These are phyloP conservation scores for Ivindomyrus marchei DNA, from an alignment of 2,113 vertebrate genomes.

Conservation along the genomic window DNA sequence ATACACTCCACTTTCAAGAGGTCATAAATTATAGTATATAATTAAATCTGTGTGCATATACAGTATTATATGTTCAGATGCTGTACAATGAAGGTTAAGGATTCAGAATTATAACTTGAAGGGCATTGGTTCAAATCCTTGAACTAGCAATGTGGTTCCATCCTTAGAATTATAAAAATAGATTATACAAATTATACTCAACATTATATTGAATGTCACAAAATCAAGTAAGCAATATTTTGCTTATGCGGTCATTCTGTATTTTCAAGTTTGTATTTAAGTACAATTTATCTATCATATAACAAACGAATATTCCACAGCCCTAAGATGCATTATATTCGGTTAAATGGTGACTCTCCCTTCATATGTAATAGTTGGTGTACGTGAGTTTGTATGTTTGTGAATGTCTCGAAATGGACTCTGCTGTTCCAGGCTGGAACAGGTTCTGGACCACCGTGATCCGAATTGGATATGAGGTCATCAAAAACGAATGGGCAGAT, in stretches of 20 bases:
- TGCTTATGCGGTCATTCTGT: not conserved
- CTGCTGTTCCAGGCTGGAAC: not conserved
- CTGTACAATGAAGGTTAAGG: not conserved
- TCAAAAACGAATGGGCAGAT: not conserved
- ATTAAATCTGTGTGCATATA: not conserved
- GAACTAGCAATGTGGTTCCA: not conserved
- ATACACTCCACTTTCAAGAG: not conserved
- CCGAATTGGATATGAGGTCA: not conserved
- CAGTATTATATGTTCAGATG: not conserved
- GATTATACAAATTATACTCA: not conserved
- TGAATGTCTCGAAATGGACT: not conserved
- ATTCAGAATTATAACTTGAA: not conserved
- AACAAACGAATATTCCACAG: not conserved
- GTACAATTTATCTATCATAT: not conserved
- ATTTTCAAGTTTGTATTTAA: not conserved
- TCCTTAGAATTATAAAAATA: not conserved
- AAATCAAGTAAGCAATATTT: not conserved
- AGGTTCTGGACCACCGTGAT: not conserved
- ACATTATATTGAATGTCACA: not conserved
- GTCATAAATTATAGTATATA: not conserved
- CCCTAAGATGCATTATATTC: not conserved
- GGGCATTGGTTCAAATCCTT: not conserved
- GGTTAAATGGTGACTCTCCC: not conserved
- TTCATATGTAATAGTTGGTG: not conserved
- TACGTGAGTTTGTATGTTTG: not conserved